Percentiles rank a stretch among this genome's conserved stretches.
phyloP scores from a whole-genome alignment of 2,113 vertebrate genomes.

The Trinectes maculatus region DNA sequence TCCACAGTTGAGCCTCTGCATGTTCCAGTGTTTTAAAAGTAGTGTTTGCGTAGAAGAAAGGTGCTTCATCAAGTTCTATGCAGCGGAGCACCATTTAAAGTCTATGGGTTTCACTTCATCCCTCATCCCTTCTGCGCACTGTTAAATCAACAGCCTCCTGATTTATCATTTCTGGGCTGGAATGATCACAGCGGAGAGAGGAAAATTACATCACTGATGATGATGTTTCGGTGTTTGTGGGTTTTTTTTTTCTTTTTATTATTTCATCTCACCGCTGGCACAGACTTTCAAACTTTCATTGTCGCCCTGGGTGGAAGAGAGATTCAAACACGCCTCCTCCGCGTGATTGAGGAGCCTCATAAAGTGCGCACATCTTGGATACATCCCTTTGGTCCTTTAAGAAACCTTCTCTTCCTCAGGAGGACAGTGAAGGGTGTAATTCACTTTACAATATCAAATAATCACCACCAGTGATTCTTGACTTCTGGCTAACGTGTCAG shows the following conservation, averaged over 20 bases:
- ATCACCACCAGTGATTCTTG: constrained; percentile 69
- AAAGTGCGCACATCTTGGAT: constrained; percentile 58
- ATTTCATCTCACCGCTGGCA: constrained; percentile 55
- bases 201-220: constrained; percentile 35
- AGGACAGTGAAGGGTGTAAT: constrained; percentile 64
- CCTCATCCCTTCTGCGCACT: constrained; percentile 12
- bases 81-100: constrained; percentile 25
- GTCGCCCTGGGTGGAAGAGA: constrained; percentile 50
- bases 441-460: constrained; percentile 76
- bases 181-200: constrained; percentile 12
- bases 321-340: constrained; percentile 47
- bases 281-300: constrained; percentile 57
- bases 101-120: not conserved
- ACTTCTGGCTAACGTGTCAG: constrained; percentile 69
- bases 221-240: constrained; percentile 7
- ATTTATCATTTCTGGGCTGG: constrained; percentile 14
- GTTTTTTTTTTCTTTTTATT: constrained; percentile 3
- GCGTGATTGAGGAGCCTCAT: constrained; percentile 75
- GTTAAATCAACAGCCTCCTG: not conserved
- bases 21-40: constrained; percentile 46
- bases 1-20: constrained; percentile 51
- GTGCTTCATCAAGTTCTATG: constrained; percentile 46
- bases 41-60: constrained; percentile 50
- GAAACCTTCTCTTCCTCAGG: constrained; percentile 27
- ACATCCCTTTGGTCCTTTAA: constrained; percentile 45